Percentiles rank a stretch among this genome's conserved stretches.
phyloP scores from a whole-genome alignment of 2,113 vertebrate genomes.

The Ageneiosus marmoratus region DNA sequence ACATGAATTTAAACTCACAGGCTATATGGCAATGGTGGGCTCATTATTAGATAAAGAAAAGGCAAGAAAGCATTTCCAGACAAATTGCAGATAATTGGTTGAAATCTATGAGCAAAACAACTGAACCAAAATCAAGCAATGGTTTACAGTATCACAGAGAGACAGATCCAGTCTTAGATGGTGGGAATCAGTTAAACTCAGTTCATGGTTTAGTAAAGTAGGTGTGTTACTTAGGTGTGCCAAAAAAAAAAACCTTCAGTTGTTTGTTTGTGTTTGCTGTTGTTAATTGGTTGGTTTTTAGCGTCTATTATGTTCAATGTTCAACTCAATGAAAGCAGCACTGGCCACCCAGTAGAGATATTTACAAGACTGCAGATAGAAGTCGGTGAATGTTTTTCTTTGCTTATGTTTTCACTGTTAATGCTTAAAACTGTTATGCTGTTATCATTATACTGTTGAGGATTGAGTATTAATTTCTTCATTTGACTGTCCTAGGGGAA shows the following conservation, averaged over 20 bases:
- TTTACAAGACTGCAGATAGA: background rate
- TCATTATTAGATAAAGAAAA: background rate
- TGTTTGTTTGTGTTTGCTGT: background rate
- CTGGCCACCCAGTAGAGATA: background rate
- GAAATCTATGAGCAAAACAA: background rate
- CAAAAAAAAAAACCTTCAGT: background rate
- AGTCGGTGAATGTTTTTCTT: background rate
- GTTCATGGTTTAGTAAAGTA: background rate
- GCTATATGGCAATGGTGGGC: background rate
- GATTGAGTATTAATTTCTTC: background rate
- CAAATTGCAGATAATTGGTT: background rate
- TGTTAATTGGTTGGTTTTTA: background rate
- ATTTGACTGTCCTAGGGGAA: background rate
- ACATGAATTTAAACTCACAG: too few species aligned
- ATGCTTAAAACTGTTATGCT: background rate
- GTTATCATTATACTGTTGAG: background rate
- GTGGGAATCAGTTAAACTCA: background rate
- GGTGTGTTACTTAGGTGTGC: background rate
- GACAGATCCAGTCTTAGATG: background rate
- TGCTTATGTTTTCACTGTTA: background rate
- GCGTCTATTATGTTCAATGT: background rate
- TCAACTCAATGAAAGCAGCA: background rate
- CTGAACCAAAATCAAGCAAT: background rate
- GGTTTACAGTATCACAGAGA: too few species aligned
- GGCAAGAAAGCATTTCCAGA: background rate